Conservation (phyloP, 2,888 invertebrate species). For the Rotaria macrura region DNA sequence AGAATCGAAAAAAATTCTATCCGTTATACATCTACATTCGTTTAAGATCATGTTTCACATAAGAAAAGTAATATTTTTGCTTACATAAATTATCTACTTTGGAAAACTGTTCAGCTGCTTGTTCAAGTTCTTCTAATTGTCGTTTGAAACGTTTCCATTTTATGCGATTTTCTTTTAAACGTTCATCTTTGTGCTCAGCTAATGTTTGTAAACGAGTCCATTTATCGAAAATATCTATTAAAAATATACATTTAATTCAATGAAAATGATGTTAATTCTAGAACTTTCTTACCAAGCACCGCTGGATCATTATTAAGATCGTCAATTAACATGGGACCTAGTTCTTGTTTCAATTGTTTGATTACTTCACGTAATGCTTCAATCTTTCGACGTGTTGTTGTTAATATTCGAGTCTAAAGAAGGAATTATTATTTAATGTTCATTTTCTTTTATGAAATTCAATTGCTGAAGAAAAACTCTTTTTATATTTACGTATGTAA, state of each 20-base stretch:
- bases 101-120: not conserved
- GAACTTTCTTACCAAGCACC: not conserved
- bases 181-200: not conserved
- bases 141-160: not conserved
- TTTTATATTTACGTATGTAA: not conserved
- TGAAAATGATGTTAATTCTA: no score
- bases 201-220: conserved; percentile 1
- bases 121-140: conserved; percentile 9
- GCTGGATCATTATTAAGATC: conserved; percentile 4
- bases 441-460: not conserved
- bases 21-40: no score
- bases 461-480: no score
- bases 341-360: not conserved
- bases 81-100: not conserved
- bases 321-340: not conserved
- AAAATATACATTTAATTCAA: not conserved
- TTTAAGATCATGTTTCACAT: no score
- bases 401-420: not conserved
- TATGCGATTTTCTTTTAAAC: not conserved
- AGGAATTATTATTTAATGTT: not conserved
- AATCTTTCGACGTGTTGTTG: not conserved
- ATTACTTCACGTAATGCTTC: not conserved
- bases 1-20: no score
- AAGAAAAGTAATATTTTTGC: not conserved
- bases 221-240: not conserved